Evolutionary conservation across 2,797 vertebrate species (phyloP), one percentile per base, ranked within the genome.

Genomic region (Pogonophryne albipinna): DNA sequence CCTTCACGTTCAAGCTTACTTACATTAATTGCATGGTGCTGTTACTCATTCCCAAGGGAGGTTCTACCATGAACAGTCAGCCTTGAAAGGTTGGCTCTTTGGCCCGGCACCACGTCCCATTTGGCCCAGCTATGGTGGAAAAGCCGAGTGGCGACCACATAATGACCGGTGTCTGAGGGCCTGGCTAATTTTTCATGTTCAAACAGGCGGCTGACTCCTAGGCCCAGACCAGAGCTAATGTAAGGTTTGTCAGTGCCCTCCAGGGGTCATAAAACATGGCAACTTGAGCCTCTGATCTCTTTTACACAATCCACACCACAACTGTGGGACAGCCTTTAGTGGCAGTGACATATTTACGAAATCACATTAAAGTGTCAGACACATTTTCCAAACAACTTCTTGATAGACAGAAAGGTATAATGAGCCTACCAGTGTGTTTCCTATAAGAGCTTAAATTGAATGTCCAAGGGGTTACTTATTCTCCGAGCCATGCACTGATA

Each of bases 151-250:
- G 84, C 65, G 83, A 93, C 94, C 92, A 87, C 93, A 91, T 94
- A 92, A 94, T 66, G 71, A 93, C 87, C 90, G 88, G 84, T 95
- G 92, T 93, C 94, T 95, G 92, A 92, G 49, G 93, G 78, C 87
- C 91, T 71, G 64, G 87, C 91, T 93, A 93, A 95, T 89, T 76
- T 94, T 93, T 95, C 85, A 91, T 92, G 80, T 93, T 92, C 77
- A 90, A 94, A 89, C 90, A 86, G 82, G 92, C 87, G 58, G 85
- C 88, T 90, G 89, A 92, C 86, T 93, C 83, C 70, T 74, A 59
- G 73, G 70, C 75, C 74, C 87, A 92, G 89, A 89, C 87, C 68
- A 38, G 49, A 73, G 58, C 87, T 93, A 91, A 91, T 89, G 86
- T 85, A 89, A 71, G 86, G 85, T 84, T 91, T 92, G 82, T 82